These are phyloP conservation scores for Philotrypesis tridentata DNA, from an alignment of 1,140 invertebrate species.

Conservation along the genomic window DNA sequence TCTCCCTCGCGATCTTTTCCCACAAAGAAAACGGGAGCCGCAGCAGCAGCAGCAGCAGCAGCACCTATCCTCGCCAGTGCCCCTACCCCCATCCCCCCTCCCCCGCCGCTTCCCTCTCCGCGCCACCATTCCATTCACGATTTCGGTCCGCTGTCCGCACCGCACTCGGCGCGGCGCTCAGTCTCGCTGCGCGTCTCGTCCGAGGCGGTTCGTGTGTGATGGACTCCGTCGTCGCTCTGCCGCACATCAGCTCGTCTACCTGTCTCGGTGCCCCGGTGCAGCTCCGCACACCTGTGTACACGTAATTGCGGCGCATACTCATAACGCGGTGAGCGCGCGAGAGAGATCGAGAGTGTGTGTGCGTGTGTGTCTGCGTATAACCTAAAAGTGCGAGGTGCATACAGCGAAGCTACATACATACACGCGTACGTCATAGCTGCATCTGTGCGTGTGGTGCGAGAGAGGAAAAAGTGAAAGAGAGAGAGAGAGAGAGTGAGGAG, in stretches of 20 bases:
- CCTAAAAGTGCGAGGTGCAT: neutral
- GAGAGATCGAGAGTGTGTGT: neutral
- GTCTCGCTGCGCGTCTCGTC: slow-evolving; percentile 49
- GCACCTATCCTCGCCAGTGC: neutral
- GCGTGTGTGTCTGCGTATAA: neutral
- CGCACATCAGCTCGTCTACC: no score
- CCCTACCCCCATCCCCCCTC: neutral
- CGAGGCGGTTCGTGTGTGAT: slow-evolving; percentile 36
- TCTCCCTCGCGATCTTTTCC: neutral
- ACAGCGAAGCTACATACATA: neutral
- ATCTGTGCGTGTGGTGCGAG: neutral
- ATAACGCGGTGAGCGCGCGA: neutral
- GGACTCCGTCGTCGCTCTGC: slow-evolving; percentile 1
- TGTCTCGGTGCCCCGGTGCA: no score
- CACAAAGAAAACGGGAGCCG: neutral
- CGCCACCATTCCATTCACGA: neutral
- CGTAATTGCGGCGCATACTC: neutral
- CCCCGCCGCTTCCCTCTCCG: no score
- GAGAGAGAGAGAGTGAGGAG: neutral
- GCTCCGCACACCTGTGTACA: no score
- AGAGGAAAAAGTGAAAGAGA: neutral
- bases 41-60: neutral
- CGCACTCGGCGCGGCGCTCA: slow-evolving; percentile 5
- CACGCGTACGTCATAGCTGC: neutral
- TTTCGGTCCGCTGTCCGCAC: slow-evolving; percentile 3